Evolutionary conservation across 2,113 vertebrate genomes (phyloP), one percentile per base, ranked within the genome.

Genomic region (Burhinus bistriatus): DNA sequence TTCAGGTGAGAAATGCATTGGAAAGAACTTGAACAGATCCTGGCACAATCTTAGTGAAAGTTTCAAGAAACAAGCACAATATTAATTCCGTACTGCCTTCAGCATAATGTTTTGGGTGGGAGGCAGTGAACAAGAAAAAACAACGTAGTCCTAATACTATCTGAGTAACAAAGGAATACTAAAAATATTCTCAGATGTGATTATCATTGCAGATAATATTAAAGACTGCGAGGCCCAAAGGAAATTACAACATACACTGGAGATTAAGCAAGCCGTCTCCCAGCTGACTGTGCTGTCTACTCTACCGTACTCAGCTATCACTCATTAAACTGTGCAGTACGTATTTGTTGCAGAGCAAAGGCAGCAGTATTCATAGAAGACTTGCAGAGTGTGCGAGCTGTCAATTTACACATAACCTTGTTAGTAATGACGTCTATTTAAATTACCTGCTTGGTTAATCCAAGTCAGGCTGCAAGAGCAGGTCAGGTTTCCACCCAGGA

Each of bases 181-280:
- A 79, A 88, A 86, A 62, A 90, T 86, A 83, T 15, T 64, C 84
- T 65, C 47, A 34, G 65, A n/a, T 40, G 40, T 5, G 47, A 25
- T 90, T 92, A 94, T 83, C 75, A 77, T 75, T 20, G 34, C 30
- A 62, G 85, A 71, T 89, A 75, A 91, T 94, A 96, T 92, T 93
- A 83, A 93, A 91, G 84, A 51, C 32, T 40, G 42, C 0, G 14
- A 70, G 88, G 51, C 75, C 94, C 86, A 38, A 42, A 94, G 93
- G 93, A 98, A 96, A 79, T 84, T 62, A 54, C 80, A 88, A 9
- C 52, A 29, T 34, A 40, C 27, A 11, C 61, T 66, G 82, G 93
- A 96, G 95, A 96, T 94, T 61, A 95, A 93, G 61, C 86, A 68
- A 94, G 66, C 38, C 52, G 18, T 87, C 93, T 97, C 58, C 26